Base-by-base conservation (phyloP, 2,888 invertebrate genomes). In the Lasioglossum zephyrum region DNA sequence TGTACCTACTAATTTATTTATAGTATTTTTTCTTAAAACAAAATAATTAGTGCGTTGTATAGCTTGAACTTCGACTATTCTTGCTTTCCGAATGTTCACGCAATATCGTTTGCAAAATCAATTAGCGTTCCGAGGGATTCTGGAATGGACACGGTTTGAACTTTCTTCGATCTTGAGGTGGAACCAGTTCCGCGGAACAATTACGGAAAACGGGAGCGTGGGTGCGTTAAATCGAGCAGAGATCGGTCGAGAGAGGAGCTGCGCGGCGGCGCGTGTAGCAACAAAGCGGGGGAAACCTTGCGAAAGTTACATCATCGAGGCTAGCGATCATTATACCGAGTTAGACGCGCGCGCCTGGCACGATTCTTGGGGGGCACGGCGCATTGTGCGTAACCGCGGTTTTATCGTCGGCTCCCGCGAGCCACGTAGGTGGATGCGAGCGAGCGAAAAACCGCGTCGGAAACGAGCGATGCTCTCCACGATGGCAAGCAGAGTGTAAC, bases 301-400 rank as follows among this genome's bases (percentile, higher is more conserved):
- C 90, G 92, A 94, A 92, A 92, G 94, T 94, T 94, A 93, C 93
- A 93, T 94, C 93, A 94, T 88, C 93, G 92, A 93, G 94, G 93
- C 93, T 93, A 91, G 87, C 81, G 89, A 91, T 92, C 90, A 89
- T 91, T 92, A 91, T 70, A 70, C 70, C 91, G 90, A 85, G 89
- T 90, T 91, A 89, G 90, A 89, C 85, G 90, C 88, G 90, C 88
- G 82, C 86, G 81, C 87, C 69, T 16, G 80, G 87, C 87, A 89
- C 90, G 92, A 91, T 92, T 92, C 92, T 91, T 92, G 90, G 92
- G 92, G 92, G 92, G 91, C 91, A 90, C 90, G 89, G 79, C 88
- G 91, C 86, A 85, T 90, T 84, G 86, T 89, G 89, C 88, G 87
- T 89, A 87, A 87, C 85, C 82, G 88, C 82, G 88, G 86, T 86